phyloP scores from a whole-genome alignment of 2,888 invertebrate species.

The Nemapogon koenigi region DNA sequence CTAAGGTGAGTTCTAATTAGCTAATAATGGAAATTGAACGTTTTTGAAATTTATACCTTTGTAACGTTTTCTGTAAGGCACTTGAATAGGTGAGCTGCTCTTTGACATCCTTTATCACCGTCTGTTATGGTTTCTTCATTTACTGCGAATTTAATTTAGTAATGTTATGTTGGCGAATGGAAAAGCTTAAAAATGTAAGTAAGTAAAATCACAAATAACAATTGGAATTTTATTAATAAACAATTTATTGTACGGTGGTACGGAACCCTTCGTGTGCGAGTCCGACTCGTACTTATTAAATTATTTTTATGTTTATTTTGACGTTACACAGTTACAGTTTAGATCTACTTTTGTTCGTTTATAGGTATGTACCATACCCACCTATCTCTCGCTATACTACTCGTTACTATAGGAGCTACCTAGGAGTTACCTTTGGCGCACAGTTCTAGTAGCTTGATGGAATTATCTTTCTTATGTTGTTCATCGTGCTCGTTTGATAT shows the following conservation, averaged over 20 bases:
- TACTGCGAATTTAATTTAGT: conserved; percentile 3
- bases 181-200: background rate
- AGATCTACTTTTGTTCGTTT: too few relatives aligned
- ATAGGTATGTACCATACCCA: too few relatives aligned
- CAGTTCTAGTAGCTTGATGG: conserved; percentile 35
- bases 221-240: too few relatives aligned
- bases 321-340: too few relatives aligned
- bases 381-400: too few relatives aligned
- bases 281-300: background rate
- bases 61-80: conserved; percentile 10
- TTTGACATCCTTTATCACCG: conserved; percentile 11
- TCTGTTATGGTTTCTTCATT: conserved; percentile 10
- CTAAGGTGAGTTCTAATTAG: too few relatives aligned
- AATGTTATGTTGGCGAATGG: background rate
- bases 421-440: conserved; percentile 49
- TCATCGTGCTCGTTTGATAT: conserved; percentile 34
- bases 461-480: conserved; percentile 27
- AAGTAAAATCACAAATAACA: too few relatives aligned
- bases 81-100: conserved; percentile 8
- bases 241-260: too few relatives aligned
- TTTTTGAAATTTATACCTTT: too few relatives aligned
- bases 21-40: too few relatives aligned
- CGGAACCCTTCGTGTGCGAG: too few relatives aligned
- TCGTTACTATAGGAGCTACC: background rate
- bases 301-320: background rate